phyloP scores from a whole-genome alignment of 2,888 invertebrate genomes.

The Athalia rosae region DNA sequence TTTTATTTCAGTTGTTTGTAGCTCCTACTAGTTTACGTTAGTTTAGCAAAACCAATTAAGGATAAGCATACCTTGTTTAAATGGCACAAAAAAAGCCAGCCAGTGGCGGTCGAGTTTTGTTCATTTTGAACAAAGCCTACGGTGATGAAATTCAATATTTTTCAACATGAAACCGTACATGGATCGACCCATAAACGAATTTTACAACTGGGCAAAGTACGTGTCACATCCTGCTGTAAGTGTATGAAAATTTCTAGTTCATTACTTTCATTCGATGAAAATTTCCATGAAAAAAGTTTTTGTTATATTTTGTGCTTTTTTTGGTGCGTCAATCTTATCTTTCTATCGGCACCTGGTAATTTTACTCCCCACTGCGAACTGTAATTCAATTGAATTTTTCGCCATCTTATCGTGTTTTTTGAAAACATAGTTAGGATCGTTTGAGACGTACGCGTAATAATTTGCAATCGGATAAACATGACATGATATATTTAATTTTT shows the following conservation, averaged over 20 bases:
- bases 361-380: not conserved
- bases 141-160: constrained; percentile 15
- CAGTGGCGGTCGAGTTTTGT: not conserved
- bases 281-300: not conserved
- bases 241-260: constrained; percentile 3
- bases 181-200: not conserved
- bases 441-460: not conserved
- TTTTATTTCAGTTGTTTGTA: constrained; percentile 55
- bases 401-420: too few species aligned
- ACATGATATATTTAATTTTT: constrained; percentile 5
- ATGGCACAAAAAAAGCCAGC: not conserved
- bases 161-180: not conserved
- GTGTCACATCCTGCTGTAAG: constrained; percentile 17
- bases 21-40: not conserved
- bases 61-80: constrained; percentile 31
- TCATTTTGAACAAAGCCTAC: not conserved
- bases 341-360: not conserved
- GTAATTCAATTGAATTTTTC: not conserved
- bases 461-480: not conserved
- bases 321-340: not conserved
- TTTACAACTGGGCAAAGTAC: constrained; percentile 24
- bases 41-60: not conserved
- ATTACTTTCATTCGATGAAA: too few species aligned
- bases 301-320: not conserved
- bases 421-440: too few species aligned